Percentiles rank a stretch among this genome's conserved stretches.
phyloP scores from a whole-genome alignment of 2,797 vertebrate genomes.

The Garrulus glandarius region DNA sequence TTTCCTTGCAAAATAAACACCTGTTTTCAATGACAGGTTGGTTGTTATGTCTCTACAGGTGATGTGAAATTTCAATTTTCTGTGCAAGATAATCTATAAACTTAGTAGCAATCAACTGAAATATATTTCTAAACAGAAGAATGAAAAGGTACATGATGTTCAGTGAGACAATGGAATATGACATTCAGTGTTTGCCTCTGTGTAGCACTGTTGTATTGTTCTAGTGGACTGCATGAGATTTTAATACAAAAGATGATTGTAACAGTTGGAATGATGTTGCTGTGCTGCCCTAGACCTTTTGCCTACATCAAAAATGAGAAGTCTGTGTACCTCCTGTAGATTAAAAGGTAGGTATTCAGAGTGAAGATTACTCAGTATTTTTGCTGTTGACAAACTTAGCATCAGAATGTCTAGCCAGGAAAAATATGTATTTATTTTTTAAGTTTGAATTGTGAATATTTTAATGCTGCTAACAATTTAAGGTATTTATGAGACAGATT shows the following conservation, averaged over 20 bases:
- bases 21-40: not conserved
- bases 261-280: not conserved
- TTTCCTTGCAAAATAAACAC: not conserved
- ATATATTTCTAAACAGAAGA: not conserved
- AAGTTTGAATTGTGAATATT: not conserved
- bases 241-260: not conserved
- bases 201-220: not conserved
- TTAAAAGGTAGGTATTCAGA: not conserved
- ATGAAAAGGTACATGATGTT: not conserved
- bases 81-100: slow-evolving; percentile 9
- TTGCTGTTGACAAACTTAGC: not conserved
- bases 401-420: not conserved
- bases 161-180: not conserved
- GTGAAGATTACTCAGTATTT: not conserved
- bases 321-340: not conserved
- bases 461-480: not conserved
- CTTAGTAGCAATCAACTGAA: not conserved
- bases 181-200: not conserved
- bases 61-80: slow-evolving; percentile 13
- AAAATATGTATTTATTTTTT: not conserved
- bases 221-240: not conserved
- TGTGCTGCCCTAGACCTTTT: not conserved
- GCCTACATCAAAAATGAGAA: not conserved
- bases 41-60: not conserved
- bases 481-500: not conserved